phyloP scores from a whole-genome alignment of 2,113 vertebrate species.

The Cyanistes caeruleus region DNA sequence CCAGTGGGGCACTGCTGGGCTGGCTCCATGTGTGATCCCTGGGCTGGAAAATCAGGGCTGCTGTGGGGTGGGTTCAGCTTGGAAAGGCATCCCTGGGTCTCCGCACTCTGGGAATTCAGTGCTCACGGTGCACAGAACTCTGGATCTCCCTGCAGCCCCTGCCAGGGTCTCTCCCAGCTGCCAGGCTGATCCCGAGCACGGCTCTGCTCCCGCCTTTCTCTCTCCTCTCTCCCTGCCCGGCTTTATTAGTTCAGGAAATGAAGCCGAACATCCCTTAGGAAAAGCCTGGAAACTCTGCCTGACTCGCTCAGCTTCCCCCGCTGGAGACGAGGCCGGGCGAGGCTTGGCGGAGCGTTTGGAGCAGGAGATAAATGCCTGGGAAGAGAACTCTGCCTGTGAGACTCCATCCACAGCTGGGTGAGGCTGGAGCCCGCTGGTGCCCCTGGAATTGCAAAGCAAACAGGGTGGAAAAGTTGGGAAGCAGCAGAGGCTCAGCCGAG shows the following conservation, averaged over 20 bases:
- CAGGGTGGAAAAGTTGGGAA: neutral
- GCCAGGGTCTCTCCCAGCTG: accelerated
- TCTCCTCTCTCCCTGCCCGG: neutral
- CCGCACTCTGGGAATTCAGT: neutral
- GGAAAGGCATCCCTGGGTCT: neutral
- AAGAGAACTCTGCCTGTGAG: neutral
- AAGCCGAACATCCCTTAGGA: constrained; percentile 4
- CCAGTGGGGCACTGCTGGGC: accelerated
- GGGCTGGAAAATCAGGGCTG: neutral
- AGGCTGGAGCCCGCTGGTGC: neutral
- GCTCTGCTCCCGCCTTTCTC: neutral
- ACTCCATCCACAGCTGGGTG: neutral
- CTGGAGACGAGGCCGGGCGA: neutral
- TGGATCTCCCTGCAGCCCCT: neutral
- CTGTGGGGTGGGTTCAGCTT: neutral
- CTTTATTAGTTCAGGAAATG: neutral
- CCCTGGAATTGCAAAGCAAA: neutral
- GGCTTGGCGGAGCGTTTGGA: neutral
- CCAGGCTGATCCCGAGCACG: neutral
- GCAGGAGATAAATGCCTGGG: neutral
- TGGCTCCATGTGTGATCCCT: accelerated
- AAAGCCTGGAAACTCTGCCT: neutral
- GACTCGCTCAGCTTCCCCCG: neutral
- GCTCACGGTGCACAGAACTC: neutral
- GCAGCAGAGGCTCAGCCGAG: neutral